Base-by-base conservation (phyloP, 2,888 invertebrate genomes). In the Clostera curtula region DNA sequence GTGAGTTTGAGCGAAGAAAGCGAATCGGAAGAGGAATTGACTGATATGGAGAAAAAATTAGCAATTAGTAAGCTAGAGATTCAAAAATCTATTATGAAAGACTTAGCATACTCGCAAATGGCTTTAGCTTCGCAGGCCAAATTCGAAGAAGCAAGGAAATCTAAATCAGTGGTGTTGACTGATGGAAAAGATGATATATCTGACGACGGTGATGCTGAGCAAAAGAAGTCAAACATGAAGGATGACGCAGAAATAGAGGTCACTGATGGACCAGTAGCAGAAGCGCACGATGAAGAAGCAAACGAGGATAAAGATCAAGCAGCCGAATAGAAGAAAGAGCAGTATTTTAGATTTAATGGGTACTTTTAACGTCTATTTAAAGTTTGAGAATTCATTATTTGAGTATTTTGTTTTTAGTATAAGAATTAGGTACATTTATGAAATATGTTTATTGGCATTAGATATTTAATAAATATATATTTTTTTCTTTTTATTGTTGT, bases 41-140 rank as follows among this genome's bases (percentile, higher is more conserved):
- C 48, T 33, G 66, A 70, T 19, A 54, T 79, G 0, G 62, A 64
- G 5, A 66, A 65, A 34, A 40, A 57, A 35, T 36, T 79, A 3
- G 73, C 58, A 24, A 44, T 49, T 0, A 79, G 80, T 39, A 82
- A 72, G 43, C 16, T 66, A 4, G 72, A 77, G 33, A 66, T 72
- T 23, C 75, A 73, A 31, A 82, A 65, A 39, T 76, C 79, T 8
- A 65, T 83, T 29, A 58, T 83, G 53, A 73, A 67, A 47, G 80
- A 77, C 32, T 51, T 80, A 15, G 67, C 61, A 3, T 61, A 63
- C 18, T 73, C 77, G 2, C 62, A 71, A 31, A 47, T 51, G 31
- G 39, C 51, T 2, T 27, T 68, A 8, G 40, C 51, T 4, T 66
- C 69, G 0, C 54, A 56, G 30, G 31, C 46, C 2, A 56, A 34